Evolutionary conservation across 2,888 invertebrate species (phyloP), one percentile per base, ranked within the genome.

Genomic region (Drosophila setosimentum): DNA sequence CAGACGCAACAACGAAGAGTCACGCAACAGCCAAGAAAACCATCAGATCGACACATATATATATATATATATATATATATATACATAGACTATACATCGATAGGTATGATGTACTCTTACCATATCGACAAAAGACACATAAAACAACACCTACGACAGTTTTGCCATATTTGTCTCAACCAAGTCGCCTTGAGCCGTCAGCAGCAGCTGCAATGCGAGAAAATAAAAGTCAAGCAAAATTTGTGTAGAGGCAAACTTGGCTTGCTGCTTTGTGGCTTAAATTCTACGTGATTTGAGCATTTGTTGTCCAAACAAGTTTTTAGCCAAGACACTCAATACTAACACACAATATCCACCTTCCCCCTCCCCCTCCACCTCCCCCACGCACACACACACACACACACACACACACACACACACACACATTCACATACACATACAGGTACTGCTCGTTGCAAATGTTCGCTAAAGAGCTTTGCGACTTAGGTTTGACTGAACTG

Each of bases 121-220:
- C 40, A 40, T 68, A 60, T 48, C 30, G 51, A 62, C 49, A 59
- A 61, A 55, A 75, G 48, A 42, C 50, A 45, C 54, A 71, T 67
- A 68, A 69, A 67, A 59, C 48, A 68, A 73, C 87, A 73, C 84
- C 87, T 87, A 84, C 84, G 85, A 74, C 73, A 74, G 64, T 74
- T 78, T 85, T 62, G 79, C 84, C 79, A 83, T 84, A 87, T 87
- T 85, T 83, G 87, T 76, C 74, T 76, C 71, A 74, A 58, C 48
- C 61, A 63, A 60, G 48, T 87, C 49, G 79, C 85, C 84, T 84
- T 87, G 87, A 76, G 65, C 78, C 67, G 58, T 64, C 63, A 63
- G 35, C 63, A 11, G 49, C 67, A 75, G 59, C 68, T 64, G 65
- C 65, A 79, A 65, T 60, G 54, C 68, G 53, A 68, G 60, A 29